Evolutionary conservation across 2,113 vertebrate species (phyloP).

Genomic region (Grus americana): DNA sequence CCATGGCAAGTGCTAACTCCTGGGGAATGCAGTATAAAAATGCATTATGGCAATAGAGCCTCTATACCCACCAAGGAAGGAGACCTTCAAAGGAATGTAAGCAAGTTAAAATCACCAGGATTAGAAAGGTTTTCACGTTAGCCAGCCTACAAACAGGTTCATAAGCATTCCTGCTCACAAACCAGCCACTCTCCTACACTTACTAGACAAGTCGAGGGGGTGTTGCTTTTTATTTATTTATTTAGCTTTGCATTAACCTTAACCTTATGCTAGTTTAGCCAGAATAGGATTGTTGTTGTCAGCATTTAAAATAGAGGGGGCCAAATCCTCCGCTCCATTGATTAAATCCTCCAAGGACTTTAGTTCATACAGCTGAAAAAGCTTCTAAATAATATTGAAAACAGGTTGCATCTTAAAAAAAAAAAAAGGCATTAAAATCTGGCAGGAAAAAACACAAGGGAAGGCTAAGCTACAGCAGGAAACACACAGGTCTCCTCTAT

Average conservation of each 20-base stretch:
- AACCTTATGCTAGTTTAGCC: not conserved
- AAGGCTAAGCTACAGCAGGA: not conserved
- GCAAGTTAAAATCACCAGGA: conserved; percentile 51
- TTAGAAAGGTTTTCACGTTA: conserved; percentile 40
- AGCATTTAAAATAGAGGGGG: not conserved
- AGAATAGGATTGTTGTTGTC: not conserved
- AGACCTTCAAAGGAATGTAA: conserved; percentile 66
- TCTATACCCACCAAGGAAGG: conserved; percentile 36
- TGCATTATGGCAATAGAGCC: conserved; percentile 51
- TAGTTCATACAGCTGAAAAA: not conserved
- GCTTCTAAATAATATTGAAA: not conserved
- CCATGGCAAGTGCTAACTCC: conserved; percentile 68
- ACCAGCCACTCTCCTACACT: not conserved
- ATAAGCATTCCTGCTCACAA: conserved; percentile 16
- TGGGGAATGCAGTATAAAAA: conserved; percentile 69
- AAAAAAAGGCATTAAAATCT: not conserved
- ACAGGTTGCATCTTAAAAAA: not conserved
- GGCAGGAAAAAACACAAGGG: not conserved
- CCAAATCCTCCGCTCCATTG: not conserved
- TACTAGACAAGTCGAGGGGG: not conserved
- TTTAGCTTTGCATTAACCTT: conserved; percentile 23
- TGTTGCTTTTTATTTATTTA: conserved; percentile 8
- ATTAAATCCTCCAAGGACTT: not conserved
- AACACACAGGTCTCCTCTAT: not conserved
- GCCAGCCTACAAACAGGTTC: not conserved